Conservation (phyloP, 1,140 invertebrate species). For the Belonocnema kinseyi region DNA sequence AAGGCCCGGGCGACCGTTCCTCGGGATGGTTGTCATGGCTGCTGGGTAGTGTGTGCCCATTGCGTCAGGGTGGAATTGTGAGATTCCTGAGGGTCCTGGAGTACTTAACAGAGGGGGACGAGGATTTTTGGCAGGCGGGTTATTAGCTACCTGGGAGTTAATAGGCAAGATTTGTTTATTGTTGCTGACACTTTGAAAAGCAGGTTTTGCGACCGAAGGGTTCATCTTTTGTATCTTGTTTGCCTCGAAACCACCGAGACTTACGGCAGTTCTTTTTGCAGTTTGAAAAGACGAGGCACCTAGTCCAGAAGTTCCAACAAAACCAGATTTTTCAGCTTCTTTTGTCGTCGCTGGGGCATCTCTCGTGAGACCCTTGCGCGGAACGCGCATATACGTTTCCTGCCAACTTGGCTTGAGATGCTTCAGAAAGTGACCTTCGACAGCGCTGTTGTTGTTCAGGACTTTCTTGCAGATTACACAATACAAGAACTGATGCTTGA, state of each 20-base stretch:
- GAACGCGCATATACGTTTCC: not conserved
- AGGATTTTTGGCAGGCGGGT: not conserved
- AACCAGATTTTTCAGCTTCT: not conserved
- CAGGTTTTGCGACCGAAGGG: not conserved
- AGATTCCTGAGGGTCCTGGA: too few species aligned
- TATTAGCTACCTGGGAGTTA: not conserved
- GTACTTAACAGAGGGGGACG: too few species aligned
- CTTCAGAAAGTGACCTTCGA: not conserved
- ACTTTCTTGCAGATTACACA: not conserved
- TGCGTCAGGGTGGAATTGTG: too few species aligned
- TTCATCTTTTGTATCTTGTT: not conserved
- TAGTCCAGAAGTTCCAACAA: not conserved
- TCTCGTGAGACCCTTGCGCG: not conserved
- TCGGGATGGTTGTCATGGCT: not conserved
- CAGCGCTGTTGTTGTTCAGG: not conserved
- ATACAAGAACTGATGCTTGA: not conserved
- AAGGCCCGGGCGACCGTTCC: not conserved
- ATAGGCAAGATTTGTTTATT: not conserved
- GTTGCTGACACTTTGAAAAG: not conserved
- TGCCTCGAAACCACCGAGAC: not conserved
- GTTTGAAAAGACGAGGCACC: not conserved
- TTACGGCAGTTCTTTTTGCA: not conserved
- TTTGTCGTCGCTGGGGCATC: not conserved
- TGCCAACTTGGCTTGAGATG: not conserved
- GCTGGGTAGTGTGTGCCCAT: too few species aligned